These are phyloP conservation scores for Drosophila rubida DNA, from an alignment of 2,888 invertebrate genomes.

Conservation along the genomic window DNA sequence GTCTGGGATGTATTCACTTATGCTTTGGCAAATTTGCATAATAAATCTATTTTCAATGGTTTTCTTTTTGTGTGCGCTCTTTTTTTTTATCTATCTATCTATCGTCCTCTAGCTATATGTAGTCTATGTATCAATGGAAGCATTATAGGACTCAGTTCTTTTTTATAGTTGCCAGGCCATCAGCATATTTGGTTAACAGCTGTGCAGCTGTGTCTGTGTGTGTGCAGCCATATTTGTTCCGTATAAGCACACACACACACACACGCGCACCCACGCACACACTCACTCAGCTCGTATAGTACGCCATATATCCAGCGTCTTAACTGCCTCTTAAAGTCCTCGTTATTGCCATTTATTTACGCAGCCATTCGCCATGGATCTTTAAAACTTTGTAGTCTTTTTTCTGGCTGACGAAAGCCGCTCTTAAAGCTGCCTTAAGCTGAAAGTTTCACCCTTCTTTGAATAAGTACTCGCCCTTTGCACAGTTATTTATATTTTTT, in stretches of 20 bases:
- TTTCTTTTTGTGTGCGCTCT: slow-evolving; percentile 42
- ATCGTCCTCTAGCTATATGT: slow-evolving; percentile 38
- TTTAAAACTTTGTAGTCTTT: slow-evolving; percentile 31
- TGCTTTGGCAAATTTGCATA: slow-evolving; percentile 76
- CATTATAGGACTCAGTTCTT: slow-evolving; percentile 45
- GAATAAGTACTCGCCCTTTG: slow-evolving; percentile 1
- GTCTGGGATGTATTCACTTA: slow-evolving; percentile 66
- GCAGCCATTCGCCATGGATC: slow-evolving; percentile 26
- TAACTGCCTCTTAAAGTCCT: slow-evolving; percentile 59
- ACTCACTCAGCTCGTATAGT: slow-evolving; percentile 20
- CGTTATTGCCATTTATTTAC: slow-evolving; percentile 53
- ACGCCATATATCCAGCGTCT: slow-evolving; percentile 48
- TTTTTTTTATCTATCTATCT: no score
- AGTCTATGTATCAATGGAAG: slow-evolving; percentile 59
- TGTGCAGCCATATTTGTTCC: slow-evolving; percentile 56
- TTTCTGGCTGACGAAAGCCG: slow-evolving; percentile 12
- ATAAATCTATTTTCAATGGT: slow-evolving; percentile 81
- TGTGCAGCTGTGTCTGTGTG: slow-evolving; percentile 26
- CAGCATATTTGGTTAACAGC: slow-evolving; percentile 66
- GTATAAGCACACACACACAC: slow-evolving; percentile 33
- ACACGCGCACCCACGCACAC: slow-evolving; percentile 19
- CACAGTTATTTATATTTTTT: slow-evolving; percentile 40
- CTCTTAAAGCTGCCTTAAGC: slow-evolving; percentile 18
- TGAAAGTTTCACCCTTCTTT: slow-evolving; percentile 2
- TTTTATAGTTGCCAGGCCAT: slow-evolving; percentile 56